Evolutionary conservation across 2,113 vertebrate species (phyloP).

Genomic region (Xiphophorus couchianus): DNA sequence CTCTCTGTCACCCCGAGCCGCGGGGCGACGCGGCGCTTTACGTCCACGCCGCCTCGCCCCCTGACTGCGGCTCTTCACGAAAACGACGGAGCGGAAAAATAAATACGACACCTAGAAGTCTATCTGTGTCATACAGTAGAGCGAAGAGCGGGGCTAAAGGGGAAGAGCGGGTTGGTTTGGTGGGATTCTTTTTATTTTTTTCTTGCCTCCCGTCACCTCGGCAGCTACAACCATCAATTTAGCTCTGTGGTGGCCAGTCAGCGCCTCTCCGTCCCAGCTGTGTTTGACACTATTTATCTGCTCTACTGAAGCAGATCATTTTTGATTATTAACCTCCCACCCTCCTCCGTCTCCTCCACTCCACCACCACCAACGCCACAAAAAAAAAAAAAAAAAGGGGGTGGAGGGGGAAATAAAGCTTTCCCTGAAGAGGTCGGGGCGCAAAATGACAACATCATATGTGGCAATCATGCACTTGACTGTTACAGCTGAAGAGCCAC

Average conservation of each 20-base stretch:
- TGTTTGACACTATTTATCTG: conserved; percentile 76
- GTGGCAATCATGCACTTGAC: conserved; percentile 72
- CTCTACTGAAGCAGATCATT: conserved; percentile 80
- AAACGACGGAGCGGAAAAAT: conserved; percentile 57
- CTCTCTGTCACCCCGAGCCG: conserved; percentile 13
- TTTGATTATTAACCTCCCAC: conserved; percentile 79
- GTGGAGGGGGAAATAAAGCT: not conserved
- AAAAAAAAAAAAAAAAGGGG: conserved; percentile 36
- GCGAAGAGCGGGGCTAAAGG: conserved; percentile 37
- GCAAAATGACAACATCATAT: conserved; percentile 76
- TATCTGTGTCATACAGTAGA: conserved; percentile 83
- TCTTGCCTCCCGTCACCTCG: conserved; percentile 62
- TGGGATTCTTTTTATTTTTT: conserved; percentile 8
- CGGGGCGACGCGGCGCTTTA: conserved; percentile 43
- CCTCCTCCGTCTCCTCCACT: not conserved
- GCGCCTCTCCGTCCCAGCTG: conserved; percentile 69
- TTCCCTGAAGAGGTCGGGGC: conserved; percentile 71
- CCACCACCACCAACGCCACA: not conserved
- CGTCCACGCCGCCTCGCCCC: conserved; percentile 57
- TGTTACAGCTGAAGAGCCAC: conserved; percentile 72
- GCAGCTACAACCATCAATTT: conserved; percentile 75
- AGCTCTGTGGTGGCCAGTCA: conserved; percentile 70
- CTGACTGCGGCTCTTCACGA: conserved; percentile 69
- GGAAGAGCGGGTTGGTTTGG: too few species aligned
- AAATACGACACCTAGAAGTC: conserved; percentile 75